Conservation (phyloP, 2,113 vertebrate species). For the Sebastes fasciatus region DNA sequence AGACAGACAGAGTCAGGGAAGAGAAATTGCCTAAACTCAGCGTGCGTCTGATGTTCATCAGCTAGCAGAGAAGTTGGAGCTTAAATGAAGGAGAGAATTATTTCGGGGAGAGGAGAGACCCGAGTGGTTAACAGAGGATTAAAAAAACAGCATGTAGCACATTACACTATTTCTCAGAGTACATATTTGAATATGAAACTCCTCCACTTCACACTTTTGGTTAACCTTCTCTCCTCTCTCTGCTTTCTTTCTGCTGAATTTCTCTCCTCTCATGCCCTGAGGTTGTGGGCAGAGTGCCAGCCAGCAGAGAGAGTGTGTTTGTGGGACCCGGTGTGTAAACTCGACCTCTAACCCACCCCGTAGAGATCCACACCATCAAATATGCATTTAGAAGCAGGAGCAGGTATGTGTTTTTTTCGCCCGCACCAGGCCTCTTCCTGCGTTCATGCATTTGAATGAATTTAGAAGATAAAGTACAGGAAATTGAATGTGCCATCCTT, state of each 20-base stretch:
- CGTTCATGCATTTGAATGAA: slow-evolving; percentile 1
- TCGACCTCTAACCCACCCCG: slow-evolving; percentile 46
- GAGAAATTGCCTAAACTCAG: slow-evolving; percentile 17
- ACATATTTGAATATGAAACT: slow-evolving; percentile 15
- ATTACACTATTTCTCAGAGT: slow-evolving; percentile 21
- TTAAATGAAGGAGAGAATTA: slow-evolving; percentile 40
- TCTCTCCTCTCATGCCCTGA: slow-evolving; percentile 34
- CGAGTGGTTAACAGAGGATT: slow-evolving; percentile 11
- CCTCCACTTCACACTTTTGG: slow-evolving; percentile 6
- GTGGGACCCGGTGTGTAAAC: slow-evolving; percentile 36
- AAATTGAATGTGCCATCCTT: background rate
- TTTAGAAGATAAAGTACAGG: slow-evolving; percentile 1
- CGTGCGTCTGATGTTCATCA: slow-evolving; percentile 35
- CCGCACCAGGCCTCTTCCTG: background rate
- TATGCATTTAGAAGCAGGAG: slow-evolving; percentile 33
- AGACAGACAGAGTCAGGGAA: slow-evolving; percentile 3
- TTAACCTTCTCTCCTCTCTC: slow-evolving; percentile 10
- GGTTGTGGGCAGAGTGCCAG: slow-evolving; percentile 52
- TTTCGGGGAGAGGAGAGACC: slow-evolving; percentile 8
- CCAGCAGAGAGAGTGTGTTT: slow-evolving; percentile 43
- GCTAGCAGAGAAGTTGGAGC: slow-evolving; percentile 30
- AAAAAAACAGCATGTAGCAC: slow-evolving; percentile 16
- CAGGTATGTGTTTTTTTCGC: background rate
- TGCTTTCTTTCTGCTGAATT: slow-evolving; percentile 25
- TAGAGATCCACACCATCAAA: slow-evolving; percentile 41